Evolutionary conservation across 2,888 invertebrate genomes (phyloP).

Genomic region (Tipula confusa): DNA sequence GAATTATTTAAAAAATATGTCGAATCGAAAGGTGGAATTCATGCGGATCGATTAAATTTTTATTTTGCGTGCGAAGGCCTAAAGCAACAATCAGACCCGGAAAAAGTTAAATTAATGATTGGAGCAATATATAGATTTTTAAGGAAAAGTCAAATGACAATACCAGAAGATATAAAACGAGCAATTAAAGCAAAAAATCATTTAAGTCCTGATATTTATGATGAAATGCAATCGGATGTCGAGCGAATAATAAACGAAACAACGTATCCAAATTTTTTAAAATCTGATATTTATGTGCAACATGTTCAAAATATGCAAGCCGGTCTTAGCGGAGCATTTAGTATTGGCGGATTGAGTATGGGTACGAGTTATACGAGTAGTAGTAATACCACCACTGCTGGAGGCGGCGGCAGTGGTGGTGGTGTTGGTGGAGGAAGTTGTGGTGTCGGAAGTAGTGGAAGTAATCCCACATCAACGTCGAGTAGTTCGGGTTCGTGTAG

Average conservation of each 20-base stretch:
- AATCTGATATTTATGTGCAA: slow-evolving; percentile 81
- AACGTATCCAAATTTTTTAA: slow-evolving; percentile 88
- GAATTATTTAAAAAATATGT: slow-evolving; percentile 80
- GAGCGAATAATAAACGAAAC: slow-evolving; percentile 80
- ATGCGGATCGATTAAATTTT: slow-evolving; percentile 80
- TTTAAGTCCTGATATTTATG: slow-evolving; percentile 76
- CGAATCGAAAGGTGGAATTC: slow-evolving; percentile 70
- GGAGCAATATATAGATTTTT: slow-evolving; percentile 83
- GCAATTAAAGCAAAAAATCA: slow-evolving; percentile 67
- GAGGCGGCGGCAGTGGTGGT: slow-evolving; percentile 28
- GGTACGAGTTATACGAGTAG: background rate
- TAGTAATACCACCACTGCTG: background rate
- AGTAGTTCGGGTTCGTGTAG: slow-evolving; percentile 50
- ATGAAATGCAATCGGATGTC: slow-evolving; percentile 73
- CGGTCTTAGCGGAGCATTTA: slow-evolving; percentile 32
- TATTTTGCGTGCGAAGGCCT: slow-evolving; percentile 92
- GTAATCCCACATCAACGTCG: slow-evolving; percentile 46
- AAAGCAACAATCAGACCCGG: slow-evolving; percentile 70
- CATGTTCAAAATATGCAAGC: slow-evolving; percentile 42
- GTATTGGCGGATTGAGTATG: background rate
- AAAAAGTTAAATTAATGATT: slow-evolving; percentile 68
- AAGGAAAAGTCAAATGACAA: slow-evolving; percentile 73
- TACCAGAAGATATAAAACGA: slow-evolving; percentile 75
- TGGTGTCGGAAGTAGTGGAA: slow-evolving; percentile 38
- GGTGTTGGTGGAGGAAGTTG: slow-evolving; percentile 42